Base-by-base conservation (phyloP, 64 coral and sea anemone species). In the Montipora sp. region DNA sequence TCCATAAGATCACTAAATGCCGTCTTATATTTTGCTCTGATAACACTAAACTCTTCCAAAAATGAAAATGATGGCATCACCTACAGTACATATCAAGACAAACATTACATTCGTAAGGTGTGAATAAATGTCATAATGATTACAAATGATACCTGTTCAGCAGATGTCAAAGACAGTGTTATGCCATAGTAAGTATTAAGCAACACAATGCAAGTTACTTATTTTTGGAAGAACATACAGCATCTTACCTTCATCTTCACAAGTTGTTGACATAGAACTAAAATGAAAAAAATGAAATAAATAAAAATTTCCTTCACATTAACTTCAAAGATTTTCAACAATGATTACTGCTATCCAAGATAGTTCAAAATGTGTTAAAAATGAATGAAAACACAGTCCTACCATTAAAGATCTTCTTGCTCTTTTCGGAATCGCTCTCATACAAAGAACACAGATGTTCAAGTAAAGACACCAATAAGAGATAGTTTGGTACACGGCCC, bases 261-360 rank as follows among this genome's bases (percentile, higher is more conserved):
- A 59, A 98, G 92, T 89, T 98, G 97, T 73, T 98, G 89, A 87
- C 97, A 98, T 3, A 98, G 50, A 72, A 95, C 97, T 98, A 57
- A 14, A 96, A 36, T 36, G 36, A 94, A 49, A 77, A 81, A 91
- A 3, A 70, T 14, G 6, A 55, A 36, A 36, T 36, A 2, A 36
- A 0, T 2, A 36, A 36, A 36, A 36, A 36, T 36, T 36, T 36
- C 36, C 36, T 36, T 36, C 36, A 36, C 36, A 36, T 36, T 1
- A 36, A 36, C 36, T 36, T 36, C 36, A 36, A 36, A 0, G 36
- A 36, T 36, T 36, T 36, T 57, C 53, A 57, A 57, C 53, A 57
- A 8, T 57, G 53, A 3, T 57, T 36, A 36, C 36, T 36, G 36
- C 36, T 36, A 36, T 36, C 36, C 36, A 36, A 36, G 36, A 36